Conservation (phyloP, 2,888 invertebrate species). For the Drosophila recens region DNA sequence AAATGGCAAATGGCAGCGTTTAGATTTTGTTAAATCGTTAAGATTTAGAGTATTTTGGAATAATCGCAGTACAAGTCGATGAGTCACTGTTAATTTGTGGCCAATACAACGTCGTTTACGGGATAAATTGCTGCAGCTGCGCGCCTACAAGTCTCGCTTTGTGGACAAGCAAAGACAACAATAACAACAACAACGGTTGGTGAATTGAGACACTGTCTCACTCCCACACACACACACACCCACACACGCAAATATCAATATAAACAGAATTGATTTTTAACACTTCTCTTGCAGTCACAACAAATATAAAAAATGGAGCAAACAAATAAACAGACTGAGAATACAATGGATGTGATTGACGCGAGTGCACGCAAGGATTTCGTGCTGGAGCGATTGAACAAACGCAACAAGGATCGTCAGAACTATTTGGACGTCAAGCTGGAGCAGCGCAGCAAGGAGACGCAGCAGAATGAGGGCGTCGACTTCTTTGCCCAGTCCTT, state of each 20-base stretch:
- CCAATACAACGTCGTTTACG: background rate
- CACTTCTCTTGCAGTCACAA: slow-evolving; percentile 41
- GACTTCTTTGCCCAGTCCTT: slow-evolving; percentile 91
- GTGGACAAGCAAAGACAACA: background rate
- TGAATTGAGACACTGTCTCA: slow-evolving; percentile 14
- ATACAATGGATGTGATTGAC: slow-evolving; percentile 45
- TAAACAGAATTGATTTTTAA: slow-evolving; percentile 71
- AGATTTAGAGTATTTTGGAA: slow-evolving; percentile 27
- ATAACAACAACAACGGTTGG: slow-evolving; percentile 15
- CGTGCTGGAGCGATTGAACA: slow-evolving; percentile 83
- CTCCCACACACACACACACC: no score
- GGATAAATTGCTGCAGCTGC: slow-evolving; percentile 60
- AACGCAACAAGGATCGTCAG: slow-evolving; percentile 84
- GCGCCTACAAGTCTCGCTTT: slow-evolving; percentile 26
- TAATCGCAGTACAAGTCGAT: background rate
- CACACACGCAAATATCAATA: slow-evolving; percentile 5
- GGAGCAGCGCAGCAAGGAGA: slow-evolving; percentile 82
- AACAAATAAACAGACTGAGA: slow-evolving; percentile 36
- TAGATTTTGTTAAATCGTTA: background rate
- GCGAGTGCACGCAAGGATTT: slow-evolving; percentile 75
- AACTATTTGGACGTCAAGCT: slow-evolving; percentile 83
- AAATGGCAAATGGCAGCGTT: background rate
- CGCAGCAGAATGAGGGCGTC: slow-evolving; percentile 84
- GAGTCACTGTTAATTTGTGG: background rate
- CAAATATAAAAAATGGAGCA: slow-evolving; percentile 66